These are phyloP conservation scores for Caenorhabditis brenneri DNA, from an alignment of 1,140 invertebrate species.

Conservation along the genomic window DNA sequence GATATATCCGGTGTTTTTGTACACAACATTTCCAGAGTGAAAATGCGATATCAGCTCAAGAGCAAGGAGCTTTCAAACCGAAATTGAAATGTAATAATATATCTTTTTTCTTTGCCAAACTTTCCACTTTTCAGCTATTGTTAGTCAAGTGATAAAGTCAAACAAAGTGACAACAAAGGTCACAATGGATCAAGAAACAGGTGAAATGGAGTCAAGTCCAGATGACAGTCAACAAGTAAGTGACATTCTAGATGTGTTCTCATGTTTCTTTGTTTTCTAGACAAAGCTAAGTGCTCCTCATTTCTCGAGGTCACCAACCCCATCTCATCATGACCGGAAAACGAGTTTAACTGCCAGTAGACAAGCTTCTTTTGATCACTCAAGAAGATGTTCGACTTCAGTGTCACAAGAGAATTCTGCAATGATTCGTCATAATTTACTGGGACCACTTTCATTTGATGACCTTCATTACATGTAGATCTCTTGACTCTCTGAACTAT, in stretches of 20 bases:
- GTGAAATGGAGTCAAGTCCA: constrained; percentile 13
- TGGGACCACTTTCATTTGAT: constrained; percentile 52
- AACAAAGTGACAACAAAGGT: constrained; percentile 23
- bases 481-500: neutral
- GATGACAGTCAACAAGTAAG: constrained; percentile 27
- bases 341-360: constrained; percentile 25
- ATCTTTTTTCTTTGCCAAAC: neutral
- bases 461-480: constrained; percentile 55
- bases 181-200: constrained; percentile 2
- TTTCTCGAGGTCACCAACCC: neutral
- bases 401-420: constrained; percentile 43
- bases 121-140: neutral
- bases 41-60: neutral
- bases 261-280: neutral
- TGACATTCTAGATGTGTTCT: neutral
- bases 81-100: constrained; percentile 11
- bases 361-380: constrained; percentile 25
- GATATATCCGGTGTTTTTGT: neutral
- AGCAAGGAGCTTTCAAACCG: neutral
- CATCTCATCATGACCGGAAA: neutral
- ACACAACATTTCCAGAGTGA: neutral
- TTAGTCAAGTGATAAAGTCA: constrained; percentile 22
- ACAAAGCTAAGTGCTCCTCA: constrained; percentile 18
- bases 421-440: constrained; percentile 51
- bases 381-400: constrained; percentile 24